Evolutionary conservation across 2,113 vertebrate genomes (phyloP), one percentile per base, ranked within the genome.

Genomic region (Chelonoidis abingdonii): DNA sequence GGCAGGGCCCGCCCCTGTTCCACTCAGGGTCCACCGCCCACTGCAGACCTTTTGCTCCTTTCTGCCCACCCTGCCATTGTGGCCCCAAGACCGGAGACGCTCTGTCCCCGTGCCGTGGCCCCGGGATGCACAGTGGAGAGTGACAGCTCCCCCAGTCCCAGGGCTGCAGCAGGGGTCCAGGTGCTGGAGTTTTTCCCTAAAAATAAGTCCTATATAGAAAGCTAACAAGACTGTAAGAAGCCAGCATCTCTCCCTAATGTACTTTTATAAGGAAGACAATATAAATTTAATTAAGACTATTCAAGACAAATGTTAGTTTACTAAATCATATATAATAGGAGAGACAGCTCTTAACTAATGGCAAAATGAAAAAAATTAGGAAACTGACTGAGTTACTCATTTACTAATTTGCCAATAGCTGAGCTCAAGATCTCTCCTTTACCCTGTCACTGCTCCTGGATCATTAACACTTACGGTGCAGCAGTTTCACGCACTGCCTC

Each of bases 201-300:
- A 35, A 62, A 62, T 35, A 62, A 62, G 29, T 62, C 59, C 27
- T 62, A 35, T 35, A 62, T 8, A 62, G 59, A 62, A 80, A 52
- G 31, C 79, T 85, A 93, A 31, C 69, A 80, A 50, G 25, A 27
- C 78, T 27, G 6, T 44, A 90, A 97, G 78, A 96, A 95, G 93
- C 24, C 78, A 82, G 57, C 86, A 78, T 84, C 94, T 92, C 84
- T 2, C 0, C 82, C 93, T 13, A n/a, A 91, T 84, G 88, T 96
- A 72, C 89, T 94, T 91, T 53, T 95, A 86, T 94, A 97, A 97
- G 95, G 83, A 92, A 83, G 72, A 94, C 17, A 35, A 96, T 96
- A 95, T 88, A 89, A 53, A 93, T 91, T 59, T 94, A 91, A 96
- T 83, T 95, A 92, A 88, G 72, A 90, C 86, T 92, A 92, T 29